Evolutionary conservation across 2,113 vertebrate species (phyloP).

Genomic region (Procavia capensis): DNA sequence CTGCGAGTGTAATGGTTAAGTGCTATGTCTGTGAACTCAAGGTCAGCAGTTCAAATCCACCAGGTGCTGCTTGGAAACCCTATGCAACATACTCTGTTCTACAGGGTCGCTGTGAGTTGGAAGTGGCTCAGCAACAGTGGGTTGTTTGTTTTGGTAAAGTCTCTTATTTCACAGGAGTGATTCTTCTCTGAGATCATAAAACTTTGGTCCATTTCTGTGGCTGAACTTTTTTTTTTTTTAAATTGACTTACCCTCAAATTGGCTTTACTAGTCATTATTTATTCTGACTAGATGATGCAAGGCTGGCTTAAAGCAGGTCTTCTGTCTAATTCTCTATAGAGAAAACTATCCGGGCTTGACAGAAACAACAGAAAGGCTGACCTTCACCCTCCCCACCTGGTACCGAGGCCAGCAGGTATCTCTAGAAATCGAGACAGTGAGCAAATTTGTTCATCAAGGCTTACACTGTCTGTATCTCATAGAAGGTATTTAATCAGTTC

Average conservation of each 20-base stretch:
- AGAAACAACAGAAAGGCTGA: accelerated
- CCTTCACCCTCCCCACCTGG: neutral
- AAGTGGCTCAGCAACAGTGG: no score
- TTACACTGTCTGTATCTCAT: no score
- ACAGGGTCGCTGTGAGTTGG: no score
- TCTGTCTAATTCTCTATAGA: neutral
- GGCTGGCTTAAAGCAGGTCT: neutral
- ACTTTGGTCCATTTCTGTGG: neutral
- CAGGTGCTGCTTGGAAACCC: no score
- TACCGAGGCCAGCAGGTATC: neutral
- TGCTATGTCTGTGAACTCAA: no score
- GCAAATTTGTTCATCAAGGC: neutral
- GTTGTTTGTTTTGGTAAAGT: no score
- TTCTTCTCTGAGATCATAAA: neutral
- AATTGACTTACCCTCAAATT: neutral
- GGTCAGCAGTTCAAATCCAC: no score
- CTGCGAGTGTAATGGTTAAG: no score
- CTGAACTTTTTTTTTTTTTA: neutral
- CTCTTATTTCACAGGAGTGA: neutral
- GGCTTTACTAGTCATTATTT: neutral
- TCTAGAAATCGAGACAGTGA: neutral
- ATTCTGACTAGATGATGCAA: neutral
- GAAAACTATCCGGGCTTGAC: neutral
- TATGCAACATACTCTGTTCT: no score
- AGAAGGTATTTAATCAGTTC: neutral